These are phyloP conservation scores for Falco punctatus DNA, from an alignment of 2,113 vertebrate genomes.

Conservation along the genomic window DNA sequence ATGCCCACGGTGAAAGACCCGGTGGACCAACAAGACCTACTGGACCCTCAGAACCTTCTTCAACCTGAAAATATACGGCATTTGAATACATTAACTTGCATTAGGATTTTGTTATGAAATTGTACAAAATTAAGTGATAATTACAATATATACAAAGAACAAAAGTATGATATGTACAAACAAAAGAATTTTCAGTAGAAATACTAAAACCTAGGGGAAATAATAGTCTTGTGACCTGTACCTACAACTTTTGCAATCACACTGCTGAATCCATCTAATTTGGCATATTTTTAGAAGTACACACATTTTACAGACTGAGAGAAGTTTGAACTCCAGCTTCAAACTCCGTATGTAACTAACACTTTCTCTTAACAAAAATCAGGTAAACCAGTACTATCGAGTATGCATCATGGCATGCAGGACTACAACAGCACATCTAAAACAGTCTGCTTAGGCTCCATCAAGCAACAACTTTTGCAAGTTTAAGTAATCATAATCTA, in stretches of 20 bases:
- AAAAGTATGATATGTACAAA: neutral
- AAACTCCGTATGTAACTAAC: neutral
- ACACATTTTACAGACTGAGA: neutral
- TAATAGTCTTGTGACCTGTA: neutral
- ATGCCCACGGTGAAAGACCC: conserved; percentile 33
- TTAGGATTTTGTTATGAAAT: neutral
- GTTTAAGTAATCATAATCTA: neutral
- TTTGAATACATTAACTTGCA: neutral
- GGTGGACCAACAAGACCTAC: conserved; percentile 66
- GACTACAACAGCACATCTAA: neutral
- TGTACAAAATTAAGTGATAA: neutral
- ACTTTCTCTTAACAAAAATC: neutral
- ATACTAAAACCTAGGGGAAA: neutral
- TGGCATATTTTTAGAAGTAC: neutral
- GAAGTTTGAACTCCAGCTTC: neutral
- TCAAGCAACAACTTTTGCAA: neutral
- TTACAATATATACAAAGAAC: neutral
- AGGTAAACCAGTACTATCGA: neutral
- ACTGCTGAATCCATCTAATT: neutral
- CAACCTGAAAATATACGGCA: conserved; percentile 65
- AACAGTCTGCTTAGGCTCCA: neutral
- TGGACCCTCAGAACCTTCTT: conserved; percentile 76
- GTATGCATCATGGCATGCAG: neutral
- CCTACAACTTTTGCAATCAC: fast-evolving
- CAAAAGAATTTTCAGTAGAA: neutral